phyloP scores from a whole-genome alignment of 2,888 invertebrate species.

The Aporophyla nigra region DNA sequence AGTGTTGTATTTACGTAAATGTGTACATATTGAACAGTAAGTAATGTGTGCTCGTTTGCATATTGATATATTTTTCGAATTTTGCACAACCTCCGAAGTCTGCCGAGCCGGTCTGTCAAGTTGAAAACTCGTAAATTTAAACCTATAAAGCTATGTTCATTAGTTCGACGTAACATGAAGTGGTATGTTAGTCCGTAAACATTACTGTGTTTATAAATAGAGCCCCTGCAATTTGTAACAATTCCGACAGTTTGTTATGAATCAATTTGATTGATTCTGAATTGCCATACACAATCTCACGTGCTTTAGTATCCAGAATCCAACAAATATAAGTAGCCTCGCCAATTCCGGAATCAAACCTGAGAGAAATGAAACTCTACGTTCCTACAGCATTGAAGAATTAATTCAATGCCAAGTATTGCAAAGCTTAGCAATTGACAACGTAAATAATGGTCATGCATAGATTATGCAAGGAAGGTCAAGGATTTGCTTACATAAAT shows the following conservation, averaged over 20 bases:
- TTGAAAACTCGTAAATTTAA: constrained; percentile 37
- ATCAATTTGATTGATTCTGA: constrained; percentile 19
- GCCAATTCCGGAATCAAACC: background rate
- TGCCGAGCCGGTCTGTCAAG: constrained; percentile 52
- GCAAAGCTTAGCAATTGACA: constrained; percentile 22
- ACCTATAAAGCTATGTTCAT: constrained; percentile 7
- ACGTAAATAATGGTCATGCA: constrained; percentile 30
- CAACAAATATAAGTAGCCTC: background rate
- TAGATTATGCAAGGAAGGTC: constrained; percentile 47
- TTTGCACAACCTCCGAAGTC: constrained; percentile 15
- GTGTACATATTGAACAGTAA: constrained; percentile 55
- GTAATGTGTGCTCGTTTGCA: constrained; percentile 40
- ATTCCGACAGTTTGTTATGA: constrained; percentile 13
- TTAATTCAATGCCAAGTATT: constrained; percentile 56
- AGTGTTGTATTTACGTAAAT: constrained; percentile 41
- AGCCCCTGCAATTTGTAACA: constrained; percentile 25
- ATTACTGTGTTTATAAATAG: constrained; percentile 48
- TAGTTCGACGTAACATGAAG: constrained; percentile 24
- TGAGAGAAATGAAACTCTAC: background rate
- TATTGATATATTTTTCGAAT: constrained; percentile 37
- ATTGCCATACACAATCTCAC: background rate
- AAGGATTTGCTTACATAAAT: constrained; percentile 48
- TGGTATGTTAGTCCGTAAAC: constrained; percentile 29
- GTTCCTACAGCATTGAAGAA: constrained; percentile 15
- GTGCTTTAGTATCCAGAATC: background rate